phyloP scores from a whole-genome alignment of 2,113 vertebrate genomes.

The Numida meleagris region DNA sequence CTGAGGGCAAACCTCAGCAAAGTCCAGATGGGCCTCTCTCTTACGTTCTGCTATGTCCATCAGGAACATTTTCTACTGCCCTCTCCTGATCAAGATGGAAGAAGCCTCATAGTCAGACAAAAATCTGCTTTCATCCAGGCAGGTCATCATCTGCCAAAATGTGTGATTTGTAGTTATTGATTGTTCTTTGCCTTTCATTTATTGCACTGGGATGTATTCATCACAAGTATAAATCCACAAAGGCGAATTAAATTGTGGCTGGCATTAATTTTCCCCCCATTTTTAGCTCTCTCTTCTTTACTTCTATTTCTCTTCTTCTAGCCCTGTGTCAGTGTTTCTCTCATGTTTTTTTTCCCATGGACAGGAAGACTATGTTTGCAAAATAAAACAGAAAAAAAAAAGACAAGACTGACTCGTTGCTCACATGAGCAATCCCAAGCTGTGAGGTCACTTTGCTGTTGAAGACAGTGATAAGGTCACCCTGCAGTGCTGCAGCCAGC shows the following conservation, averaged over 20 bases:
- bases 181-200: neutral
- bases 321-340: neutral
- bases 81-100: neutral
- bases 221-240: neutral
- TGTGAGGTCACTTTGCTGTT: neutral
- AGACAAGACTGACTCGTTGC: neutral
- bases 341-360: neutral
- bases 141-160: neutral
- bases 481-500: neutral
- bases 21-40: neutral
- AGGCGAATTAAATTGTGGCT: neutral
- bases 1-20: neutral
- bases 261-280: neutral
- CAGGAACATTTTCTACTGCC: neutral
- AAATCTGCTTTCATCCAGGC: neutral
- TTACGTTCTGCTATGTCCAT: neutral
- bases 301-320: neutral
- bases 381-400: neutral
- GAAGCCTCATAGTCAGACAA: neutral
- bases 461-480: neutral
- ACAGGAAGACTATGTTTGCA: neutral
- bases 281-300: neutral
- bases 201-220: neutral
- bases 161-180: conserved; percentile 6
- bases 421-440: neutral